Percentiles rank a stretch among this genome's conserved stretches.
These are phyloP conservation scores for Vesta saturnalis DNA, from an alignment of 2,888 invertebrate genomes.

Conservation along the genomic window DNA sequence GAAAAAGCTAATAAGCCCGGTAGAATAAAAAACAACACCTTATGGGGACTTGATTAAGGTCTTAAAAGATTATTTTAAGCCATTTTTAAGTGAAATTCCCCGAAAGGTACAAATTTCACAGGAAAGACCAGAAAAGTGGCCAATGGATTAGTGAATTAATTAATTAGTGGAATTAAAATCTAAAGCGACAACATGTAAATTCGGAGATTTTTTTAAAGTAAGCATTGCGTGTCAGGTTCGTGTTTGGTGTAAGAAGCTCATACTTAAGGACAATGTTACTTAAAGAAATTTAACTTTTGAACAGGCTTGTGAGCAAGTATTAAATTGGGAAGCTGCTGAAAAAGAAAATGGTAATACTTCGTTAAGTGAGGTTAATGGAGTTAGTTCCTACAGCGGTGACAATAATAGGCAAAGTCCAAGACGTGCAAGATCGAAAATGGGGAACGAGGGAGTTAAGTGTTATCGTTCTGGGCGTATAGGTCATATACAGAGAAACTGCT, in stretches of 20 bases:
- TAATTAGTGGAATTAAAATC: background rate
- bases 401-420: background rate
- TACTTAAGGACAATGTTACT: background rate
- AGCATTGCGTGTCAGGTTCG: background rate
- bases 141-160: slow-evolving; percentile 3
- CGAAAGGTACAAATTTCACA: background rate
- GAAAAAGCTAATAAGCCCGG: slow-evolving; percentile 9
- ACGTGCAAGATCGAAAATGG: background rate
- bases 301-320: background rate
- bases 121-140: slow-evolving; percentile 5
- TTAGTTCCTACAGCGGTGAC: background rate
- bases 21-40: background rate
- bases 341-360: background rate
- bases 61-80: slow-evolving; percentile 12
- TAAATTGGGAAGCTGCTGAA: slow-evolving; percentile 4
- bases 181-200: slow-evolving; percentile 3
- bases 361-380: background rate
- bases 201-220: slow-evolving; percentile 2
- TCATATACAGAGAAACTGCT: background rate
- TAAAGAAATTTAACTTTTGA: slow-evolving; percentile 11
- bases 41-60: slow-evolving; percentile 2
- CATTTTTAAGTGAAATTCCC: background rate
- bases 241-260: background rate
- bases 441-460: background rate
- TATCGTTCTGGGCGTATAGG: background rate